phyloP scores from a whole-genome alignment of 2,888 invertebrate genomes.

The Trissolcus brochymenae region DNA sequence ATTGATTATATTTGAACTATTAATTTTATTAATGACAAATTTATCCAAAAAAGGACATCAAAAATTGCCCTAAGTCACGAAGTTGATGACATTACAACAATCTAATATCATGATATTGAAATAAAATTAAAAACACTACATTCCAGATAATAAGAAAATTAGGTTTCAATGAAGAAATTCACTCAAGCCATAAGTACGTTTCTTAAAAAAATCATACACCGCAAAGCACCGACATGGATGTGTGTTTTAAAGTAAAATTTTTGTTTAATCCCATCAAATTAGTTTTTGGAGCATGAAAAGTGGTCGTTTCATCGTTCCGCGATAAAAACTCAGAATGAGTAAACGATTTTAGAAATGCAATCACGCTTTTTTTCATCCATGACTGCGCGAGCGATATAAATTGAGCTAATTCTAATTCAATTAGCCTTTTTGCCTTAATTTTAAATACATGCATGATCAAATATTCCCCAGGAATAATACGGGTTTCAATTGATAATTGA shows the following conservation, averaged over 20 bases:
- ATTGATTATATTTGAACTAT: no score
- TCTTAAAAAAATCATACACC: no score
- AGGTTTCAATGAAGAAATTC: no score
- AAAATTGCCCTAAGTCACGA: no score
- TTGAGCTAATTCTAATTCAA: slow-evolving; percentile 31
- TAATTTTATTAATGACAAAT: no score
- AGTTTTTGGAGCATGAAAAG: slow-evolving; percentile 41
- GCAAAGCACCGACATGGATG: not conserved
- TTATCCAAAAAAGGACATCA: no score
- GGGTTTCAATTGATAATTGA: slow-evolving; percentile 7
- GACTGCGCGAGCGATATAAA: slow-evolving; percentile 18
- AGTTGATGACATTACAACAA: no score
- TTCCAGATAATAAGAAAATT: no score
- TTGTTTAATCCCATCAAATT: slow-evolving; percentile 31
- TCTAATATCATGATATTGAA: no score
- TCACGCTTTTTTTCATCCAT: slow-evolving; percentile 19
- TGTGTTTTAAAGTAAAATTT: slow-evolving; percentile 6
- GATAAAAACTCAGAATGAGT: slow-evolving; percentile 13
- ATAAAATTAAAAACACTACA: no score
- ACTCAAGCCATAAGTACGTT: no score
- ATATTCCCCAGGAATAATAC: not conserved
- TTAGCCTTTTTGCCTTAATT: slow-evolving; percentile 6
- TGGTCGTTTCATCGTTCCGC: slow-evolving; percentile 13
- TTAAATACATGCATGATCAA: slow-evolving; percentile 1
- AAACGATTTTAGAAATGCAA: slow-evolving; percentile 41